Conservation (phyloP, 2,888 invertebrate species). For the Acholoe squamosa region DNA sequence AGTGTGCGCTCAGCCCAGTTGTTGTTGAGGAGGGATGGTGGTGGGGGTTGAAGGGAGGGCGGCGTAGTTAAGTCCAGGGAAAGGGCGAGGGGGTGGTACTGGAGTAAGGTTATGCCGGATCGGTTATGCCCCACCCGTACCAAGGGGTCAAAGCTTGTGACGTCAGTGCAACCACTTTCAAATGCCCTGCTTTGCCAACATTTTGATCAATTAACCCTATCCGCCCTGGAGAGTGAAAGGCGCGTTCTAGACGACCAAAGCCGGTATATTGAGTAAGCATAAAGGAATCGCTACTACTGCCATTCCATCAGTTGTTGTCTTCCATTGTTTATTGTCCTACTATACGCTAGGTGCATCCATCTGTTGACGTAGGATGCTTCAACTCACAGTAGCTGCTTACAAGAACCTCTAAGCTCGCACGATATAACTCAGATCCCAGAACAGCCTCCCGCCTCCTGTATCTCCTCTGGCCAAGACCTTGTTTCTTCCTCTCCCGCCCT, state of each 20-base stretch:
- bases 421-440: too few relatives aligned
- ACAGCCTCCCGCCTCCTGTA: too few relatives aligned
- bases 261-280: too few relatives aligned
- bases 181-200: conserved; percentile 6
- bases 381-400: too few relatives aligned
- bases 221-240: neutral
- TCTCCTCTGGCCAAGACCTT: neutral
- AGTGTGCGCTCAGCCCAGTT: neutral
- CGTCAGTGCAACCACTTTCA: neutral
- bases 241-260: neutral
- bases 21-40: neutral
- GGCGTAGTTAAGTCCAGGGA: neutral
- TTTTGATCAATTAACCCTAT: conserved; percentile 17
- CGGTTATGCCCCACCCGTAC: neutral
- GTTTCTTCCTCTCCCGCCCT: neutral
- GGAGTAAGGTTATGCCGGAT: neutral
- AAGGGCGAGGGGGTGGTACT: neutral
- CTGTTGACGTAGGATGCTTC: too few relatives aligned
- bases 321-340: too few relatives aligned
- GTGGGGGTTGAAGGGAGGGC: neutral
- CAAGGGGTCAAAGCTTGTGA: neutral
- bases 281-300: too few relatives aligned
- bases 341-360: too few relatives aligned
- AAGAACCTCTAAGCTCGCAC: too few relatives aligned
- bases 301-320: too few relatives aligned